Conservation (phyloP, 2,888 invertebrate genomes). For the Phania funesta region DNA sequence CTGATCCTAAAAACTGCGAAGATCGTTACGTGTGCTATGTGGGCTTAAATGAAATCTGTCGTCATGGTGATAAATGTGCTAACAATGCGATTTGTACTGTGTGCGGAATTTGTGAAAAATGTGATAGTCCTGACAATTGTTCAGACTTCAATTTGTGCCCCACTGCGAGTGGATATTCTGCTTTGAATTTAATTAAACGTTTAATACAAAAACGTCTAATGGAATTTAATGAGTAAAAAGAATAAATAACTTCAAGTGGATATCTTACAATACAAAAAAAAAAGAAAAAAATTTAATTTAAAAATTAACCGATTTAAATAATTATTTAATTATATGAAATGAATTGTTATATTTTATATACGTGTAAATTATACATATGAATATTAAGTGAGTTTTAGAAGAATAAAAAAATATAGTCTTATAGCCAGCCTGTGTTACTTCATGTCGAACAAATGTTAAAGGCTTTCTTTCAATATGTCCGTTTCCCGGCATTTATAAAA, state of each 20-base stretch:
- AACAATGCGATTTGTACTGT: conserved; percentile 53
- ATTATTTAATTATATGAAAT: too few relatives aligned
- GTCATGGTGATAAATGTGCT: conserved; percentile 54
- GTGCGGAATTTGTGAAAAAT: conserved; percentile 67
- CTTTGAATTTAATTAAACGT: conserved; percentile 43
- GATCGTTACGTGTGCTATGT: conserved; percentile 62
- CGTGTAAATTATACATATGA: too few relatives aligned
- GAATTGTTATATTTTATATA: too few relatives aligned
- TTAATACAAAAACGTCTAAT: conserved; percentile 40
- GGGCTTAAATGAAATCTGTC: conserved; percentile 51
- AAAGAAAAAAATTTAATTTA: background rate
- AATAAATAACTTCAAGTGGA: background rate
- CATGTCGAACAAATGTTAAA: too few relatives aligned
- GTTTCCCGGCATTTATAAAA: too few relatives aligned
- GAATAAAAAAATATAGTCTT: too few relatives aligned
- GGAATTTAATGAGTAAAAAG: conserved; percentile 18
- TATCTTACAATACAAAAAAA: background rate
- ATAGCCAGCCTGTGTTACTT: too few relatives aligned
- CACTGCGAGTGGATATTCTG: background rate
- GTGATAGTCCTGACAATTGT: conserved; percentile 48
- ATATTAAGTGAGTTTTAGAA: too few relatives aligned
- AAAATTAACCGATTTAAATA: too few relatives aligned
- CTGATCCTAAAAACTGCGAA: conserved; percentile 50
- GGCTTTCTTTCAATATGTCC: too few relatives aligned
- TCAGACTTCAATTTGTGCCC: conserved; percentile 58